These are phyloP conservation scores for Sitta europaea DNA, from an alignment of 2,113 vertebrate species.

Conservation along the genomic window DNA sequence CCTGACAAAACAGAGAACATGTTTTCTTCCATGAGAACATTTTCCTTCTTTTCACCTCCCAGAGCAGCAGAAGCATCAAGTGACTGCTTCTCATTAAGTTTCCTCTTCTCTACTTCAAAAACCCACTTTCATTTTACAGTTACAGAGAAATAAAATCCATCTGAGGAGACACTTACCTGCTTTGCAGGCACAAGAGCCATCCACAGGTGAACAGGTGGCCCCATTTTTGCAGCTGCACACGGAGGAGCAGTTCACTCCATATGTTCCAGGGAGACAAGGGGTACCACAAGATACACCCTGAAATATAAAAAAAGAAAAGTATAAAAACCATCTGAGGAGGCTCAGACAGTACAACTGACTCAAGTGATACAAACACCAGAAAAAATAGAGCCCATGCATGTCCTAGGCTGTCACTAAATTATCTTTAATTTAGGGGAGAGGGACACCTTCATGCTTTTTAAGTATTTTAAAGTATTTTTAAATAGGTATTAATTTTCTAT, in stretches of 20 bases:
- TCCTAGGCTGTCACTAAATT: neutral
- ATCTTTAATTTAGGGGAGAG: neutral
- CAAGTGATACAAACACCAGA: neutral
- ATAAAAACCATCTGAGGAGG: neutral
- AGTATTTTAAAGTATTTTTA: neutral
- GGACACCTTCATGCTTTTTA: neutral
- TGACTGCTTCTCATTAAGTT: neutral
- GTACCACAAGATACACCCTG: slow-evolving; percentile 84
- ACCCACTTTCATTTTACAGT: neutral
- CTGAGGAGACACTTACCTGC: slow-evolving; percentile 76
- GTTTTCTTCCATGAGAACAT: neutral
- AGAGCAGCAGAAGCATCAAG: neutral
- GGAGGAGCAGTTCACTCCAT: slow-evolving; percentile 89
- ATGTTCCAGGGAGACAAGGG: slow-evolving; percentile 78
- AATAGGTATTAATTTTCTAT: neutral
- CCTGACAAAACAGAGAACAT: neutral
- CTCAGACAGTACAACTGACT: neutral
- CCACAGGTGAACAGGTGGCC: slow-evolving; percentile 87
- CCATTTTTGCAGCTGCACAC: slow-evolving; percentile 85
- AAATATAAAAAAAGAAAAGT: neutral
- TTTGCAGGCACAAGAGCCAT: slow-evolving; percentile 90
- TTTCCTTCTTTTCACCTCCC: neutral
- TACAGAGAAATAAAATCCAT: neutral
- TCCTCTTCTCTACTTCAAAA: neutral
- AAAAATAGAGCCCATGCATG: neutral